Evolutionary conservation across 2,888 invertebrate species (phyloP), one percentile per base, ranked within the genome.

Genomic region (Cactoblastis cactorum): DNA sequence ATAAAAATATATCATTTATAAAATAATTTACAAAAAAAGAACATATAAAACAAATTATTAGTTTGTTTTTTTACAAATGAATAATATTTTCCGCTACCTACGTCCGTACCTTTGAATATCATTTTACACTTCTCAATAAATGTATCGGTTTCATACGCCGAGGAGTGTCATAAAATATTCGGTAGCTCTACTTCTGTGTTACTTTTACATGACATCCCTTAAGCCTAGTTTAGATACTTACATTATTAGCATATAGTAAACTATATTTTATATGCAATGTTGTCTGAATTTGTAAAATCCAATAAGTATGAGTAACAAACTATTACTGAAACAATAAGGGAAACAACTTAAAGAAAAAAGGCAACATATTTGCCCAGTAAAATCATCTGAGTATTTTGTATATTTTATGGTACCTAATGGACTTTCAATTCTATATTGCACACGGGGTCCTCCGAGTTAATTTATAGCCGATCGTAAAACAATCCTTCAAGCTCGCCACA

Each of bases 401-500:
- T 3, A 17, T 4, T 17, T 15, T 37, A 37, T 28, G 14, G 14
- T 8, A 28, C 14, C 15, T 43, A 24, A 28, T 43, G 43, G 41
- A 14, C 22, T 41, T 43, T 17, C 28, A 43, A 43, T 43, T 28
- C 33, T 19, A 22, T 47, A 35, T 35, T 34, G 14, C 45, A 80
- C 66, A 72, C 68, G 65, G 62, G 74, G 54, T 60, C 66, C 67
- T 71, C 61, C 54, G 62, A 65, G 61, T 58, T 74, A 80, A 86
- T 88, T 88, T 89, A 88, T 85, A 67, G 76, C 68, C 69, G 60
- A 58, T 74, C 80, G 84, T 88, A 86, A 88, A 88, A 86, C 85
- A 86, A 87, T 88, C 85, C 85, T 84, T 77, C 76, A 78, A 85
- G 83, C 67, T 77, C 62, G 71, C 83, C 83, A 84, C 81, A 86